Conservation (phyloP, 2,888 invertebrate species). For the Lymantria monacha region DNA sequence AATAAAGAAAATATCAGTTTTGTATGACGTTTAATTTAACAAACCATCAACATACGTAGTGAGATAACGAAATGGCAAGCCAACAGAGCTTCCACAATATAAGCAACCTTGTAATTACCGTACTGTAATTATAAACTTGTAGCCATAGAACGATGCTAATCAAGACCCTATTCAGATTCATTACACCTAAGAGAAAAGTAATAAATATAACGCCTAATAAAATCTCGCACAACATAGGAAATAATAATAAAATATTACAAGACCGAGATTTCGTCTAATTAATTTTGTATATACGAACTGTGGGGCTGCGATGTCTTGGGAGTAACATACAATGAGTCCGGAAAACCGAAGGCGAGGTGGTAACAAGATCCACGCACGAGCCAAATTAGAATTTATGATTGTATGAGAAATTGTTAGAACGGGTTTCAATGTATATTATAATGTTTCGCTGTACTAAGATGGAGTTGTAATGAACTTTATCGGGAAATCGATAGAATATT, state of each 20-base stretch:
- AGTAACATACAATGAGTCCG: constrained; percentile 74
- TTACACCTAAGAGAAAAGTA: constrained; percentile 66
- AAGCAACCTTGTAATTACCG: constrained; percentile 75
- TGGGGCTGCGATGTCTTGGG: constrained; percentile 77
- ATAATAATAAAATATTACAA: constrained; percentile 81
- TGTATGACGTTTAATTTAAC: constrained; percentile 76
- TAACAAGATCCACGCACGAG: constrained; percentile 74
- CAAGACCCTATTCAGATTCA: constrained; percentile 74
- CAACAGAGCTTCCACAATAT: constrained; percentile 61
- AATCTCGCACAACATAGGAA: constrained; percentile 70
- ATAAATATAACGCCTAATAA: constrained; percentile 78
- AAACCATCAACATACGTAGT: constrained; percentile 68
- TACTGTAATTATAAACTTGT: constrained; percentile 75
- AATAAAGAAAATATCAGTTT: constrained; percentile 63
- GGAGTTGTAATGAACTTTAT: constrained; percentile 56
- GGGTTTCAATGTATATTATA: constrained; percentile 66
- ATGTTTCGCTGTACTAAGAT: constrained; percentile 53
- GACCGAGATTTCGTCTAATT: constrained; percentile 79
- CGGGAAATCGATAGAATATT: constrained; percentile 46
- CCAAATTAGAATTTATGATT: constrained; percentile 82
- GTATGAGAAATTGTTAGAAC: constrained; percentile 79
- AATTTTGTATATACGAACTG: constrained; percentile 77
- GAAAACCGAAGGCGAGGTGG: constrained; percentile 70
- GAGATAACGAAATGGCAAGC: constrained; percentile 63
- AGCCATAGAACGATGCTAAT: constrained; percentile 68